These are phyloP conservation scores for Drosophila tani DNA, from an alignment of 1,140 invertebrate species.

Conservation along the genomic window DNA sequence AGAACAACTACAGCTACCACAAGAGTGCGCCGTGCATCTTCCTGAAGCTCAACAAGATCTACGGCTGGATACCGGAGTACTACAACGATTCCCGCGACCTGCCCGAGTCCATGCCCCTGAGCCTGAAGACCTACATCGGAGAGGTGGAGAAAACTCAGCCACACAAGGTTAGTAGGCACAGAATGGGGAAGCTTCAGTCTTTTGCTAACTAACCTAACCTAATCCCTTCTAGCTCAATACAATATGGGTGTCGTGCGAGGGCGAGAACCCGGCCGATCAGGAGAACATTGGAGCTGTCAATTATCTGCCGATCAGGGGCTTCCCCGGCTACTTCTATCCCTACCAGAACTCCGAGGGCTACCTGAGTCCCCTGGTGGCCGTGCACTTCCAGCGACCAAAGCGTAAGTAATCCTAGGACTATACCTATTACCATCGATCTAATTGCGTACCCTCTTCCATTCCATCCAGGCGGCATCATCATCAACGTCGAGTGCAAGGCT, in stretches of 20 bases:
- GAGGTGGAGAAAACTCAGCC: slow-evolving; percentile 64
- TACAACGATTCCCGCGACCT: slow-evolving; percentile 88
- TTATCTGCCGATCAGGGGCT: slow-evolving; percentile 90
- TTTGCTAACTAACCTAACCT: not conserved
- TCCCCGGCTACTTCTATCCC: slow-evolving; percentile 93
- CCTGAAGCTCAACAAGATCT: slow-evolving; percentile 93
- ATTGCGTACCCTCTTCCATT: not conserved
- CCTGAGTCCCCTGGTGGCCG: slow-evolving; percentile 94
- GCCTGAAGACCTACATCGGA: slow-evolving; percentile 86
- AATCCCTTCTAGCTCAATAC: slow-evolving; percentile 88
- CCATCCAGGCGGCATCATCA: slow-evolving; percentile 91
- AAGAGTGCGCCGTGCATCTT: slow-evolving; percentile 93
- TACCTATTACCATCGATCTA: not conserved
- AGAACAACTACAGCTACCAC: slow-evolving; percentile 90
- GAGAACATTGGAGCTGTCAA: slow-evolving; percentile 94
- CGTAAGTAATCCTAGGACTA: slow-evolving; percentile 87
- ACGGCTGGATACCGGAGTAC: slow-evolving; percentile 91
- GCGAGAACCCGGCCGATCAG: slow-evolving; percentile 94
- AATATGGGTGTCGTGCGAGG: slow-evolving; percentile 94
- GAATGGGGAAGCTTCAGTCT: rapidly evolving
- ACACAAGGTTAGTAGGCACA: slow-evolving; percentile 59
- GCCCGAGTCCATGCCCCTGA: slow-evolving; percentile 89
- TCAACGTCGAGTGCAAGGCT: slow-evolving; percentile 95
- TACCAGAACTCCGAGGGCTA: slow-evolving; percentile 93
- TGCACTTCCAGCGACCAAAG: slow-evolving; percentile 91